Conservation (phyloP, 2,888 invertebrate genomes). For the Mythimna pallens region DNA sequence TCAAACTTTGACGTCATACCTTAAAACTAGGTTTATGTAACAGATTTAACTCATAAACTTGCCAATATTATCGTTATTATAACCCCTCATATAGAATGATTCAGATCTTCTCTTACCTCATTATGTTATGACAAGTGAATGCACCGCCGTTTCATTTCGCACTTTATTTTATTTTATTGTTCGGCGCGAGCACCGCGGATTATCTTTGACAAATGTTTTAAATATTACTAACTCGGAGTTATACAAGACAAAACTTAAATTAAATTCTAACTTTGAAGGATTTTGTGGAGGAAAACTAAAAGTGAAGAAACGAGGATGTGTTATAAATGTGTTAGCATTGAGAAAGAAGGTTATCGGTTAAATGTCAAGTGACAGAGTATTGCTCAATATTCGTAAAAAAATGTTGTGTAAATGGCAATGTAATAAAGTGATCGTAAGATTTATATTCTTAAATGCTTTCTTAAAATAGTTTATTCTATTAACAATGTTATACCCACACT, state of each 20-base stretch:
- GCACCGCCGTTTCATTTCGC: constrained; percentile 39
- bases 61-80: constrained; percentile 8
- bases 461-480: not conserved
- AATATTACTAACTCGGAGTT: constrained; percentile 13
- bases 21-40: not conserved
- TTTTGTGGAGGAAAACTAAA: constrained; percentile 1
- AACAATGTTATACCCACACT: not conserved
- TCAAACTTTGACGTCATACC: not conserved
- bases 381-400: constrained; percentile 15
- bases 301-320: constrained; percentile 13
- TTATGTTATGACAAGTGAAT: constrained; percentile 50
- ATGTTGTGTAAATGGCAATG: constrained; percentile 4
- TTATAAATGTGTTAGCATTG: constrained; percentile 20
- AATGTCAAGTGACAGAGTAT: constrained; percentile 41
- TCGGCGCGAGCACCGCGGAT: constrained; percentile 10
- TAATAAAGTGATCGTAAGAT: constrained; percentile 1
- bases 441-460: not conserved
- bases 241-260: not conserved
- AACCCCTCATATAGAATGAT: constrained; percentile 17
- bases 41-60: not conserved
- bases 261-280: not conserved
- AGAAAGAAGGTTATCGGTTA: constrained; percentile 32
- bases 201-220: constrained; percentile 33
- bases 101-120: constrained; percentile 14
- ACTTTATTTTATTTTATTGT: constrained; percentile 33